These are phyloP conservation scores for Caenorhabditis virilis DNA, from an alignment of 2,888 invertebrate species.

Conservation along the genomic window DNA sequence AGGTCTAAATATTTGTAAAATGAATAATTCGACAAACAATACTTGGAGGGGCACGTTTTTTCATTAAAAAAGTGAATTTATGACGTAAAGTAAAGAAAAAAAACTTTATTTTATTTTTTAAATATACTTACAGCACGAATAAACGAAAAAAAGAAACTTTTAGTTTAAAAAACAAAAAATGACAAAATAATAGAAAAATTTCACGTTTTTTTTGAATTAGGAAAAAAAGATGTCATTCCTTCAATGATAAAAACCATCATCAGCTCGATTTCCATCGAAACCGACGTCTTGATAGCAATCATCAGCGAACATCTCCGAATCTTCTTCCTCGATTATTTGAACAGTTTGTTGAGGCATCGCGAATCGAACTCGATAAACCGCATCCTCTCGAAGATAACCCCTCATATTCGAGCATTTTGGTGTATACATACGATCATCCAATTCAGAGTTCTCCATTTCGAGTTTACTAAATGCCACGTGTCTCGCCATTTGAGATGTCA, in stretches of 20 bases:
- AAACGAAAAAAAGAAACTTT: neutral
- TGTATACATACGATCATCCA: constrained; percentile 43
- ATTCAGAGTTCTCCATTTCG: constrained; percentile 55
- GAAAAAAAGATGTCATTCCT: too few relatives aligned
- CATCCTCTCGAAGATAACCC: constrained; percentile 43
- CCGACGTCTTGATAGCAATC: neutral
- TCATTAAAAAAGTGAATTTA: too few relatives aligned
- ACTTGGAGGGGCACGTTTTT: too few relatives aligned
- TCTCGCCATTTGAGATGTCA: constrained; percentile 43
- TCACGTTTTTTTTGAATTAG: too few relatives aligned
- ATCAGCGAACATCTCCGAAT: neutral
- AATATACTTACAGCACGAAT: neutral
- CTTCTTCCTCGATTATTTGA: constrained; percentile 34
- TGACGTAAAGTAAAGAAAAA: neutral
- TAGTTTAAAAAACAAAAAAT: too few relatives aligned
- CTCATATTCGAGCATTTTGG: constrained; percentile 29
- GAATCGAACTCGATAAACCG: constrained; percentile 48
- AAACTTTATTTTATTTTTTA: neutral
- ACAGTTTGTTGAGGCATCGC: constrained; percentile 44
- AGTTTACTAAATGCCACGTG: constrained; percentile 50
- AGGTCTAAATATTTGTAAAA: too few relatives aligned
- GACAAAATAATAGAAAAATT: neutral
- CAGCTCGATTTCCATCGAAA: neutral
- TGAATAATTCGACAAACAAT: too few relatives aligned
- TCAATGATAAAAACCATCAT: neutral